Base-by-base conservation (phyloP, 2,113 vertebrate genomes). In the Tringa solitaria region DNA sequence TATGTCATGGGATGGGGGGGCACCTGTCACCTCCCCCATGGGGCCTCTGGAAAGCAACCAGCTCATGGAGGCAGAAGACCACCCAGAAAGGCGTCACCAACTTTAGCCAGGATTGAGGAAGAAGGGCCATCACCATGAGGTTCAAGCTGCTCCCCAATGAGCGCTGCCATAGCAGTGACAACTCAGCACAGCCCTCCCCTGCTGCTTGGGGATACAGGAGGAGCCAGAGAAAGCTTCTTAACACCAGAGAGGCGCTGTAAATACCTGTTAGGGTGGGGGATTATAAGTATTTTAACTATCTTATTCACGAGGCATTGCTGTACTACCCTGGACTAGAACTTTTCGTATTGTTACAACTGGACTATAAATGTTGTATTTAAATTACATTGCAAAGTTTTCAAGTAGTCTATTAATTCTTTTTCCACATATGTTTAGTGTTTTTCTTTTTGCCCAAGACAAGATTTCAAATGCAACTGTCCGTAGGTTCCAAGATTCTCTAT, bases 151-250 rank as follows among this genome's bases (percentile, higher is more conserved):
- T 37, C 6, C 33, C 23, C 1, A 3, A 16, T 57, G 21, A 81
- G 21, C 17, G 50, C 7, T 22, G 26, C 23, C 32, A 89, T 28
- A 12, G 22, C 18, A 13, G 27, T 39, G 60, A 24, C 27, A 74
- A 26, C 13, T 35, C n/a, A 73, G 24, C 2, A 1, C 59, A 56
- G 21, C 21, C 26, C 35, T 57, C 24, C 10, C 7, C n/a, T 56
- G 24, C 3, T 48, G n/a, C n/a, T 8, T 56, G 48, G 8, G 10
- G 10, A 37, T 4, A 2, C 3, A 0, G 22, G 33, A 64, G 33
- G 4, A 61, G 12, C 24, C 26, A 53, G 46, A 53, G 32, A 45
- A 35, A 45, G 26, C 46, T 12, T 50, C 24, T 22, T 32, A 20
- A 32, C 8, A 35, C 15, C 4, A 43, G 56, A 53, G 48, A 43